Evolutionary conservation across 2,797 vertebrate species (phyloP).

Genomic region (Phrynocephalus vlangalii): DNA sequence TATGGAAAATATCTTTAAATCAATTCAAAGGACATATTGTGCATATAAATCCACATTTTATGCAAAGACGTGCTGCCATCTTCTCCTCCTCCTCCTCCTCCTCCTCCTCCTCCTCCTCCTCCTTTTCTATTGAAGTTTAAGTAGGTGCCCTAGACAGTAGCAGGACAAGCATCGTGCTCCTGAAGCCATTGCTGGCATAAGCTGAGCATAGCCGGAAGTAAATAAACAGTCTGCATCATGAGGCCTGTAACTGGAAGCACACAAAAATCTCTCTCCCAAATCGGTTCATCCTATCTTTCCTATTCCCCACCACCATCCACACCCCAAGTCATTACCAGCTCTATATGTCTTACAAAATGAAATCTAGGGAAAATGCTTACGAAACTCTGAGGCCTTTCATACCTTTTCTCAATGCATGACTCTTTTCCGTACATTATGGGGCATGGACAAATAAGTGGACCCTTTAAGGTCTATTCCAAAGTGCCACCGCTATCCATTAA

Average conservation of each 20-base stretch:
- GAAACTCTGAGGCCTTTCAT: neutral
- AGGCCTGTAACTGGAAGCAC: neutral
- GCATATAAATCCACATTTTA: neutral
- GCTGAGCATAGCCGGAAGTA: neutral
- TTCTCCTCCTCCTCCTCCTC: no score
- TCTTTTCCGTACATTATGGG: neutral
- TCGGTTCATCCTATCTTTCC: neutral
- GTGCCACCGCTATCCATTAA: no score
- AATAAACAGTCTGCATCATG: neutral
- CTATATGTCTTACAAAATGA: neutral
- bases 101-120: no score
- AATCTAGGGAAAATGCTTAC: neutral
- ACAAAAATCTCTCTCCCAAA: neutral
- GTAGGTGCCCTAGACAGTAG: neutral
- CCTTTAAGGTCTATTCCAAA: neutral
- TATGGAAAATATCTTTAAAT: neutral
- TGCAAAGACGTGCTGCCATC: neutral
- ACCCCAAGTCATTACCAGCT: neutral
- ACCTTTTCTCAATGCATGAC: neutral
- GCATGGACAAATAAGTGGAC: no score
- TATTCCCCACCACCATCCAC: neutral
- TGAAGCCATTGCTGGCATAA: neutral
- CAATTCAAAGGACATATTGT: neutral
- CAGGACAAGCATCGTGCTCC: neutral
- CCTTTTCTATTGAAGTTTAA: neutral